phyloP scores from a whole-genome alignment of 2,113 vertebrate genomes.

The Zosterops lateralis region DNA sequence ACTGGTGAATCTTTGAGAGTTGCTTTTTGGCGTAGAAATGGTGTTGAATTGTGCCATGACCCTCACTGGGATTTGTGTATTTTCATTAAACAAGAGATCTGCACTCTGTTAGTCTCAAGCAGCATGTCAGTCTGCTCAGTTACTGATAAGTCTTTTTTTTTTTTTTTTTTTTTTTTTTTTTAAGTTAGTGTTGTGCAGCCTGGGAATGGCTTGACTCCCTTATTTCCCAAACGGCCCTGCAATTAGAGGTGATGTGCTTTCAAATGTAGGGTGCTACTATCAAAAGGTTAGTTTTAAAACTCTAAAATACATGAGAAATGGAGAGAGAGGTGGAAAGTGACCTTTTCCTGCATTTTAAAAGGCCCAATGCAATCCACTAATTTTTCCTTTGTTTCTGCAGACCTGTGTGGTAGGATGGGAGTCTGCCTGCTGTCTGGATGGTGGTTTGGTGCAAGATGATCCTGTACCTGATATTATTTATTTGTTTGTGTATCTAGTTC shows the following conservation, averaged over 20 bases:
- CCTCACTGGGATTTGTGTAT: neutral
- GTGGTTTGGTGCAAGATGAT: neutral
- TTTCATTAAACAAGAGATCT: neutral
- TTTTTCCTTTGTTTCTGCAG: neutral
- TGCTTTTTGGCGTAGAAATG: neutral
- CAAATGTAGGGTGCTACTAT: neutral
- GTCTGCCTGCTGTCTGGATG: neutral
- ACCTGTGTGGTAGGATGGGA: neutral
- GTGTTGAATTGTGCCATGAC: neutral
- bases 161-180: neutral
- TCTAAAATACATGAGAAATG: neutral
- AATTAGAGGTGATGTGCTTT: neutral
- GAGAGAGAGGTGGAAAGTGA: neutral
- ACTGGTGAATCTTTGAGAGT: neutral
- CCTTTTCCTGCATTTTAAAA: neutral
- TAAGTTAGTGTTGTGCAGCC: neutral
- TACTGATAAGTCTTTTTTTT: neutral
- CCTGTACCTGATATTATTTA: neutral
- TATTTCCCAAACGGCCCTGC: neutral
- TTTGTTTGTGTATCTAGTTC: neutral
- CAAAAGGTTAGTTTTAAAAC: neutral
- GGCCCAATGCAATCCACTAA: accelerated
- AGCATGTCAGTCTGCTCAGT: neutral
- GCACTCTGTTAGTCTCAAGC: neutral
- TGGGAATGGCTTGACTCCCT: neutral